Evolutionary conservation across 2,888 invertebrate genomes (phyloP), one percentile per base, ranked within the genome.

Genomic region (Branchipolynoe longqiensis): DNA sequence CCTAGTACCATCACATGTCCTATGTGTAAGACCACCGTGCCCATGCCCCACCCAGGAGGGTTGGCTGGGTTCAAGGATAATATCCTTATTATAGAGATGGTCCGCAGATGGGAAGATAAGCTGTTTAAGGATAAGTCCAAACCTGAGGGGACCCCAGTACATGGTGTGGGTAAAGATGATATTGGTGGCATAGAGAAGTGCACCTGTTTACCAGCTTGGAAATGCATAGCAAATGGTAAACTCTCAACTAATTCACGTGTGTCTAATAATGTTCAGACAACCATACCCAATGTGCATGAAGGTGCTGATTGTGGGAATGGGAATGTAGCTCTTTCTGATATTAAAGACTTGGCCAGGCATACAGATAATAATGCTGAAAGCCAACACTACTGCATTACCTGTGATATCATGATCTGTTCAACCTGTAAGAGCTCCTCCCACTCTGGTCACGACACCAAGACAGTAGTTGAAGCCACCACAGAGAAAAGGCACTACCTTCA

Each of bases 401-500:
- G 85, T 85, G 82, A 85, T 64, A 64, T 64, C 18, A 59, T 82
- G 81, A 3, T 82, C 38, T 85, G 85, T 54, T 14, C 40, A 6
- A 22, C 18, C 4, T 85, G 85, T 54, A 82, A 64, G 40, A 18
- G 31, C 6, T 33, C n/a, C 31, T 56, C 69, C 0, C 85, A 85
- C 25, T 38, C 31, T 36, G 33, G 62, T 25, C 85, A 85, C 59
- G 28, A 73, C 4, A 56, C 58, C n/a, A 59, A 54, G 18, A 59
- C 54, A 6, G 25, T 82, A 6, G n/a, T 41, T 28, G 62, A 81
- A 28, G 82, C 85, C n/a, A 82, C 56, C 6, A 48, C 41, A 18
- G 62, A 85, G 48, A 85, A 82, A 64, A 36, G 81, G n/a, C 48
- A 82, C 31, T 85, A 85, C 56, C 41, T 85, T 4, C 59, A 85